Evolutionary conservation across 2,888 invertebrate genomes (phyloP).

Genomic region (Pyrrhosoma nymphula): DNA sequence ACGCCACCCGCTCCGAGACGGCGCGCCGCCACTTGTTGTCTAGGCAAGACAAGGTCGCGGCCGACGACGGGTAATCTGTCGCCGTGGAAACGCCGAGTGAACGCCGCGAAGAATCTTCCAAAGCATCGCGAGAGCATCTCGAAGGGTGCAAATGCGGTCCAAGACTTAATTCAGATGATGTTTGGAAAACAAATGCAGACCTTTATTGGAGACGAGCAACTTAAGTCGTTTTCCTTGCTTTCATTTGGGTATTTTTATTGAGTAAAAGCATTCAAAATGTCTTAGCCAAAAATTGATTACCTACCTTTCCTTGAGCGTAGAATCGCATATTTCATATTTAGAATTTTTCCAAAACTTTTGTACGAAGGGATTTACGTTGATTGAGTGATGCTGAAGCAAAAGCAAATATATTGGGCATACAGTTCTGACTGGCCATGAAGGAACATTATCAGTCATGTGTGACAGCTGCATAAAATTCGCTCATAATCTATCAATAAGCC

Average conservation of each 20-base stretch:
- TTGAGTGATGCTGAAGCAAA: not conserved
- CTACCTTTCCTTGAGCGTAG: not conserved
- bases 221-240: too few relatives aligned
- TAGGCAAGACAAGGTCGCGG: conserved; percentile 85
- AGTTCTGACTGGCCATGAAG: not conserved
- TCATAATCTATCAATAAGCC: not conserved
- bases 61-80: not conserved
- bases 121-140: too few relatives aligned
- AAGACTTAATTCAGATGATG: too few relatives aligned
- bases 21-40: conserved; percentile 87
- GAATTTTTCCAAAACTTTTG: not conserved
- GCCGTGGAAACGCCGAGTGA: not conserved
- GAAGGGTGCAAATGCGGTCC: too few relatives aligned
- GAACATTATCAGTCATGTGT: not conserved
- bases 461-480: not conserved
- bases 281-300: not conserved
- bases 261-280: not conserved
- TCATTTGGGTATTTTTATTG: too few relatives aligned
- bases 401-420: not conserved
- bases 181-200: too few relatives aligned
- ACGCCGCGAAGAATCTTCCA: not conserved
- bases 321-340: not conserved
- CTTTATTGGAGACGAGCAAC: too few relatives aligned
- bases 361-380: not conserved
- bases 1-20: conserved; percentile 79